Percentiles rank a stretch among this genome's conserved stretches.
phyloP scores from a whole-genome alignment of 92 coral and sea anemone genomes.

The Pocillopora meandrina region DNA sequence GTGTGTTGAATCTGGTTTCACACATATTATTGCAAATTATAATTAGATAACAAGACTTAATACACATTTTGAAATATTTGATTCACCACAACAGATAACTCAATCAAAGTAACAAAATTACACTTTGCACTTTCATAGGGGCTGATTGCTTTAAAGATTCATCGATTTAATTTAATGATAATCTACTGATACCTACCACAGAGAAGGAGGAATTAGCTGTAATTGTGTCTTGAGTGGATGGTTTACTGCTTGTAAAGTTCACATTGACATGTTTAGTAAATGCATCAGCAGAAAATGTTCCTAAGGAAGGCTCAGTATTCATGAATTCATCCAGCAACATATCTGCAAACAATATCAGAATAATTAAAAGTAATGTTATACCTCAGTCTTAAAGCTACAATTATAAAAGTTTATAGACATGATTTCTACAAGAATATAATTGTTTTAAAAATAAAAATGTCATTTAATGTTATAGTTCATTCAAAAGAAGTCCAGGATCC shows the following conservation, averaged over 20 bases:
- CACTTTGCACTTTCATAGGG: too few relatives aligned
- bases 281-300: not conserved
- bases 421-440: too few relatives aligned
- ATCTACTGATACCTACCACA: not conserved
- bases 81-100: too few relatives aligned
- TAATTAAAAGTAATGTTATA: not conserved
- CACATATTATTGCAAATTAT: too few relatives aligned
- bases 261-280: not conserved
- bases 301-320: not conserved
- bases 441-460: too few relatives aligned
- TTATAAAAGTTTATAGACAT: too few relatives aligned
- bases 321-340: conserved; percentile 37
- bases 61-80: too few relatives aligned
- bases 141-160: not conserved
- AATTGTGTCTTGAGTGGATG: not conserved
- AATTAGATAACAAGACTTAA: too few relatives aligned
- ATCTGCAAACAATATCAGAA: conserved; percentile 4
- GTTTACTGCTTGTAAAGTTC: not conserved
- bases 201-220: not conserved
- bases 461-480: too few relatives aligned
- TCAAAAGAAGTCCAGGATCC: conserved; percentile 3
- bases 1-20: too few relatives aligned
- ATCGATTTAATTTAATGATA: not conserved
- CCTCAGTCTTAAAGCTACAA: not conserved
- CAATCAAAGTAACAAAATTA: too few relatives aligned